phyloP scores from a whole-genome alignment of 2,888 invertebrate species.

The Axea sp. region DNA sequence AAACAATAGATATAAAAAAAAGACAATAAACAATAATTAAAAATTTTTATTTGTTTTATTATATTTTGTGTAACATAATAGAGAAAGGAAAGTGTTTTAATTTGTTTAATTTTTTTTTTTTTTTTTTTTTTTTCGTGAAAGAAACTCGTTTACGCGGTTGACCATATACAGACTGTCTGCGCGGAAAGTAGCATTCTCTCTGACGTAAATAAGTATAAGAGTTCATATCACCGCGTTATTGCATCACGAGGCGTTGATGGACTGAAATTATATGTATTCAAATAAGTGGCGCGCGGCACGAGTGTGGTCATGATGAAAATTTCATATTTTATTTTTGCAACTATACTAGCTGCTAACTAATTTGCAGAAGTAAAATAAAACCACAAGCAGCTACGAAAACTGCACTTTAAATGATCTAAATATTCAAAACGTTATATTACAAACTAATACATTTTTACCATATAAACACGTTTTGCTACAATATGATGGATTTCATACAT shows the following conservation, averaged over 20 bases:
- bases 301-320: slow-evolving; percentile 31
- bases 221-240: slow-evolving; percentile 51
- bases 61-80: slow-evolving; percentile 9
- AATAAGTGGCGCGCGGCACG: slow-evolving; percentile 40
- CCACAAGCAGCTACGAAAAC: slow-evolving; percentile 6
- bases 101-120: slow-evolving; percentile 47
- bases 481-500: neutral
- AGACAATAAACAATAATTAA: too few relatives aligned
- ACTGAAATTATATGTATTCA: slow-evolving; percentile 54
- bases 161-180: slow-evolving; percentile 56
- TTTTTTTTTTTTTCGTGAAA: slow-evolving; percentile 23
- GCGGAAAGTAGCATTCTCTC: slow-evolving; percentile 51
- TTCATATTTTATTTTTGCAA: slow-evolving; percentile 34
- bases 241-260: slow-evolving; percentile 58
- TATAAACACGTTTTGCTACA: slow-evolving; percentile 9
- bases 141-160: slow-evolving; percentile 50
- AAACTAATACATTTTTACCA: slow-evolving; percentile 16
- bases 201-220: slow-evolving; percentile 55
- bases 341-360: slow-evolving; percentile 28
- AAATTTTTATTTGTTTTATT: too few relatives aligned
- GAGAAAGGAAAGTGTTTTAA: slow-evolving; percentile 21
- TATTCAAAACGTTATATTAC: slow-evolving; percentile 18
- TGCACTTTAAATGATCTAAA: slow-evolving; percentile 4
- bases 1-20: too few relatives aligned
- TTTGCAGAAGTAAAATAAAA: slow-evolving; percentile 34